Evolutionary conservation across 2,113 vertebrate genomes (phyloP), one percentile per base, ranked within the genome.

Genomic region (Lanius collurio): DNA sequence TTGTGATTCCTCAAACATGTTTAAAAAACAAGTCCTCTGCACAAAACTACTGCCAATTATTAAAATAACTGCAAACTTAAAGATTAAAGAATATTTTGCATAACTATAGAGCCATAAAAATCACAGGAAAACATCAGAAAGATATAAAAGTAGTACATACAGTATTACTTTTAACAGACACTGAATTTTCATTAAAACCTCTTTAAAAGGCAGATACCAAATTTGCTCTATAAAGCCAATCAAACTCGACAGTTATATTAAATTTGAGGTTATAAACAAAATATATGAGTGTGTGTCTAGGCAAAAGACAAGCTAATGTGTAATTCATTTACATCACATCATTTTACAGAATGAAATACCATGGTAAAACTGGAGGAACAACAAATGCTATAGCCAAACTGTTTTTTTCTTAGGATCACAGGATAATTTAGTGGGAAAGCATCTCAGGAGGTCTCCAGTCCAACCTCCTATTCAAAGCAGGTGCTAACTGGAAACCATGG

Each of bases 1-100:
- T 0, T 41, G 11, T 1, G 0, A 88, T 31, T 77, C 30, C 55
- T 90, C 46, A 50, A 94, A 74, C 28, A 52, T 0, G 0, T 70
- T 57, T 59, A 50, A 30, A 16, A n/a, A 74, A 55, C n/a, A 70
- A 62, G 4, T 8, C 5, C 10, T 63, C 16, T 41, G 50, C 42
- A 90, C 10, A 59, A 76, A 86, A 68, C 30, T 62, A 76, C 21
- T 70, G 41, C 28, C 21, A 88, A 50, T 71, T 89, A 87, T 42
- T 78, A 35, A 86, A 93, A 65, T 46, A 90, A 84, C 9, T 4
- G 15, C 22, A 7, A 86, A 76, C 19, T 33, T 94, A 39, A 69
- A 74, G 23, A 87, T 46, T 60, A 91, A 87, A 67, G 22, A 55
- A 22, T 50, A 85, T 24, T 78, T 92, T 71, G 81, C 68, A 39